Evolutionary conservation across 2,888 invertebrate genomes (phyloP).

Genomic region (Anthophora plumipes): DNA sequence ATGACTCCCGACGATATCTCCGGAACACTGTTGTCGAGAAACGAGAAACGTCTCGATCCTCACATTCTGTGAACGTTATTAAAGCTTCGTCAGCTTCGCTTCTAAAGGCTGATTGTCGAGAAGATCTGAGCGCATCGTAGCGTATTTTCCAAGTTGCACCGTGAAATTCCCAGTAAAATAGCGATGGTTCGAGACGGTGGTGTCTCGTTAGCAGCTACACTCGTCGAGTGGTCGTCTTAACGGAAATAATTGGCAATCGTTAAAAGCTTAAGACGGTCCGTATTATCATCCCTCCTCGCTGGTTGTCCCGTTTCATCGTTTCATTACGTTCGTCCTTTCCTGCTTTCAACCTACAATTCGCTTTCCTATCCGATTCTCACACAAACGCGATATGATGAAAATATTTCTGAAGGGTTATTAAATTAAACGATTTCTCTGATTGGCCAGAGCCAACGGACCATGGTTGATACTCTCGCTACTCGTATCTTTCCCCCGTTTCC

Average conservation of each 20-base stretch:
- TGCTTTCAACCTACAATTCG: not conserved
- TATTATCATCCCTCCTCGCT: conserved; percentile 44
- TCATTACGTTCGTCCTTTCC: conserved; percentile 9
- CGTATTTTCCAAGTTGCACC: conserved; percentile 5
- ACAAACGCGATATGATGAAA: conserved; percentile 55
- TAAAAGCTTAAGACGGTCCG: conserved; percentile 71
- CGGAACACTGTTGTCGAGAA: not conserved
- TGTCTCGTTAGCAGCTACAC: conserved; percentile 71
- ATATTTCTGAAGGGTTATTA: conserved; percentile 82
- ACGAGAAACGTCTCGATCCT: not conserved
- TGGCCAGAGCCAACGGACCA: conserved; percentile 54
- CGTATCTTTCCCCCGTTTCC: conserved; percentile 49
- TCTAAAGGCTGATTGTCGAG: conserved; percentile 13
- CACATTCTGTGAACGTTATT: not conserved
- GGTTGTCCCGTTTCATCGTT: conserved; percentile 13
- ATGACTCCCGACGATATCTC: not conserved
- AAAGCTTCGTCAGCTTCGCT: not conserved
- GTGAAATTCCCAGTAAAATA: conserved; percentile 33
- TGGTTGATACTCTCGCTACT: conserved; percentile 58
- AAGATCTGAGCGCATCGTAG: conserved; percentile 4
- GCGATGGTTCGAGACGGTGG: conserved; percentile 29
- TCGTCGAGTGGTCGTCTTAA: conserved; percentile 68
- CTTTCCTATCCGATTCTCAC: not conserved
- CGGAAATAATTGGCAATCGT: conserved; percentile 78
- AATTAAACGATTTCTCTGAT: conserved; percentile 83